Conservation (phyloP, 2,888 invertebrate species). For the Aricia artaxerxes region DNA sequence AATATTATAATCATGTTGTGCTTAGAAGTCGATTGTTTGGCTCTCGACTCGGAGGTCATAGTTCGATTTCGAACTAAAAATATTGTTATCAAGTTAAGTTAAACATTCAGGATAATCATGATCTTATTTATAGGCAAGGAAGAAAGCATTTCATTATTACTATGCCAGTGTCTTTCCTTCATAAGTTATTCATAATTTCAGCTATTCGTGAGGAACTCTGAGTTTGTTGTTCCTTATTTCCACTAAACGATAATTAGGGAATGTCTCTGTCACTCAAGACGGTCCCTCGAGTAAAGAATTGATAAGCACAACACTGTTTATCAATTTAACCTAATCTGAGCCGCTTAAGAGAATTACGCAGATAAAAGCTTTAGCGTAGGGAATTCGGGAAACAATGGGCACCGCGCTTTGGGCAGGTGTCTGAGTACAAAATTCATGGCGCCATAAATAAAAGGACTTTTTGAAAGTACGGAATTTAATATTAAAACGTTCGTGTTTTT, state of each 20-base stretch:
- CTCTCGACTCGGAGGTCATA: too few relatives aligned
- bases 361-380: conserved; percentile 53
- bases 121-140: too few relatives aligned
- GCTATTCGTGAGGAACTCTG: too few relatives aligned
- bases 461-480: conserved; percentile 43
- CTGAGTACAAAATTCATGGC: conserved; percentile 70
- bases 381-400: conserved; percentile 65
- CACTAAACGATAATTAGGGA: not conserved
- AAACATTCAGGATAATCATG: too few relatives aligned
- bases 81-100: too few relatives aligned
- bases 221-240: not conserved
- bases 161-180: too few relatives aligned
- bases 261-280: conserved; percentile 9
- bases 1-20: too few relatives aligned
- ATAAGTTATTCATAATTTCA: too few relatives aligned
- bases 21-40: too few relatives aligned
- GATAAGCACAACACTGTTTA: conserved; percentile 50
- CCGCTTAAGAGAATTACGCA: conserved; percentile 59
- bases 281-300: not conserved
- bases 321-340: conserved; percentile 61
- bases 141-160: too few relatives aligned
- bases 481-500: conserved; percentile 22
- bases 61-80: too few relatives aligned
- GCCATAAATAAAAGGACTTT: conserved; percentile 68
- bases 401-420: conserved; percentile 63